Evolutionary conservation across 2,888 invertebrate genomes (phyloP).

Genomic region (Sclerodermus sp.): DNA sequence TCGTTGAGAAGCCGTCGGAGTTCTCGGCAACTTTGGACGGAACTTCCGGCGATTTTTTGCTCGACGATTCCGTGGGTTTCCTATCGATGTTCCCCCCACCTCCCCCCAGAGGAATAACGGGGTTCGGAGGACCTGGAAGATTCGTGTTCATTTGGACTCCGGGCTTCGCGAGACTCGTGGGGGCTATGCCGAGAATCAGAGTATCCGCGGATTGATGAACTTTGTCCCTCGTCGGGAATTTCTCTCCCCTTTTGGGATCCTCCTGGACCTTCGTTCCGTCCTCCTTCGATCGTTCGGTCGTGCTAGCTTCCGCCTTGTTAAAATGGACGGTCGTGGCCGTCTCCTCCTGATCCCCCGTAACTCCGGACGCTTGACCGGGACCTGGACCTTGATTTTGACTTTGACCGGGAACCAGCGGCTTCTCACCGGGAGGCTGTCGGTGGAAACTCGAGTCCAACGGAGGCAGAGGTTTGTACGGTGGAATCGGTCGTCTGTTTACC

Average conservation of each 20-base stretch:
- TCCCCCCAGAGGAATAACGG: constrained; percentile 25
- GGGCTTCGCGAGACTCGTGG: constrained; percentile 3
- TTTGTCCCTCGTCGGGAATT: too few relatives aligned
- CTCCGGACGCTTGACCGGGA: too few relatives aligned
- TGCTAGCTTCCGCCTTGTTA: too few relatives aligned
- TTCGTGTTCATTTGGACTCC: constrained; percentile 16
- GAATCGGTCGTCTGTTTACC: constrained; percentile 41
- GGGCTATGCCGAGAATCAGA: constrained; percentile 38
- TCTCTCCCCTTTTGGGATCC: constrained; percentile 1
- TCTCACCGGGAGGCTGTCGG: constrained; percentile 16
- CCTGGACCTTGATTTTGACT: not conserved
- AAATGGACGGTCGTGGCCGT: too few relatives aligned
- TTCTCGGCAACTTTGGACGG: constrained; percentile 3
- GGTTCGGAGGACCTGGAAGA: constrained; percentile 16
- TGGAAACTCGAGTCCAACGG: constrained; percentile 26
- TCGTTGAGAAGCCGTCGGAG: constrained; percentile 13
- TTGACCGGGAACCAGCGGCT: constrained; percentile 20
- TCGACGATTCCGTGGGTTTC: constrained; percentile 17
- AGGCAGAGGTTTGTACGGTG: constrained; percentile 47
- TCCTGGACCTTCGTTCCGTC: not conserved
- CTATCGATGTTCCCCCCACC: not conserved
- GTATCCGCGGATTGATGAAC: constrained; percentile 16
- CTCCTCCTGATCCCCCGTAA: too few relatives aligned
- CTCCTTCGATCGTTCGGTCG: too few relatives aligned
- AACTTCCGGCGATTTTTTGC: not conserved